Base-by-base conservation (phyloP, 2,888 invertebrate genomes). In the Seladonia tumulorum region DNA sequence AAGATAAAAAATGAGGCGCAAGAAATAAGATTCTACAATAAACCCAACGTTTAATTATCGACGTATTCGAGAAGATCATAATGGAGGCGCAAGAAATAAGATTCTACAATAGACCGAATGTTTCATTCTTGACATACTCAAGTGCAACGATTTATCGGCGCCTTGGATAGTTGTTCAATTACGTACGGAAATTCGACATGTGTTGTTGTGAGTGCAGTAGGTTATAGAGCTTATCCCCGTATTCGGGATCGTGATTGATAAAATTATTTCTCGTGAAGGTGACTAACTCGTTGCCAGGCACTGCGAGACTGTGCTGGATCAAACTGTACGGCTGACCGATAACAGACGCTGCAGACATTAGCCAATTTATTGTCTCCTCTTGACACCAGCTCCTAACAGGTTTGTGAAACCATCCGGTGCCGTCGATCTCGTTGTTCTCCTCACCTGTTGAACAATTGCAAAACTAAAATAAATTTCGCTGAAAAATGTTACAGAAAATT, bases 351-450 rank as follows among this genome's bases (percentile, higher is more conserved):
- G 94, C 94, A 14, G 91, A 93, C 89, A 94, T 92, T 35, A 95
- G 85, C 96, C 96, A 97, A 85, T 96, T 95, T 80, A 96, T 95
- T 66, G 96, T 96, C 92, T 97, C 97, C 22, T 96, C 96, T 81
- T 96, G 95, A 87, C 93, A 96, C 97, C 97, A 97, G 25, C 96
- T 95, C 85, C 94, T 93, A 57, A 96, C 94, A 71, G 95, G 95
- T 91, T 96, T 96, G 91, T 95, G 95, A 84, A 95, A 95, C 96
- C 96, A 96, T 70, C 96, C 96, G 22, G 92, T 91, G 29, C 93
- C 93, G 53, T 94, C 93, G 47, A 89, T 87, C 22, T 91, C 90
- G 35, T 93, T 93, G 29, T 81, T 83, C 68, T 93, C 93, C 66
- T 94, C 92, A 81, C 93, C 94, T 94, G 82, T 66, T 45, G 16